A percentile compares a stretch with the other conserved stretches of the same genome.
Evolutionary conservation across 2,113 vertebrate genomes (phyloP).

Genomic region (Anhinga anhinga): DNA sequence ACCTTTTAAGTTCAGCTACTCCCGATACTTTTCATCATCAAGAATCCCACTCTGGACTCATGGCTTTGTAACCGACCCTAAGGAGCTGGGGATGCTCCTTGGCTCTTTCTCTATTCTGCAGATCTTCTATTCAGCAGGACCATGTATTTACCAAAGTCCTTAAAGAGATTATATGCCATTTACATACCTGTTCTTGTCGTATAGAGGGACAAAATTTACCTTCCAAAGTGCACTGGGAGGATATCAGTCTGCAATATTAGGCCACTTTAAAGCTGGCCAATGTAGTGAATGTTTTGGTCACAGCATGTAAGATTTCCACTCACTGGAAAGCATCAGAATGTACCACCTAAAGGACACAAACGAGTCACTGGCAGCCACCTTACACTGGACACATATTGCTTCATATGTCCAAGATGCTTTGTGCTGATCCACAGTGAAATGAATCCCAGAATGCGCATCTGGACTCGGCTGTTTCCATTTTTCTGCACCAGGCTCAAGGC

Average conservation of each 20-base stretch:
- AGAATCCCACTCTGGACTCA: not conserved
- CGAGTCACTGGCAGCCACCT: not conserved
- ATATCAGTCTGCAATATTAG: not conserved
- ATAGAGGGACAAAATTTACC: not conserved
- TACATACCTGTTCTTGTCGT: not conserved
- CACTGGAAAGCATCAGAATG: not conserved
- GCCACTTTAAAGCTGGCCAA: not conserved
- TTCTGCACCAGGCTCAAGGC: not conserved
- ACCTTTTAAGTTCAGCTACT: not conserved
- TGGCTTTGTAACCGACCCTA: not conserved
- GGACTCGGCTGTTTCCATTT: not conserved
- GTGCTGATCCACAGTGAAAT: not conserved
- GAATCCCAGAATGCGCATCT: not conserved
- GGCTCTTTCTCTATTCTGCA: not conserved
- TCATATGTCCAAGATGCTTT: not conserved
- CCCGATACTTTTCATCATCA: not conserved
- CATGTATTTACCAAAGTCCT: not conserved
- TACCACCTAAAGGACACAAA: not conserved
- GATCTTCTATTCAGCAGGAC: not conserved
- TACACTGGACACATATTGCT: not conserved
- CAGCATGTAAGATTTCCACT: not conserved
- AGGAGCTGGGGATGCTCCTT: not conserved
- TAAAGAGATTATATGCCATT: not conserved
- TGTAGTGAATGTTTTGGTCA: not conserved
- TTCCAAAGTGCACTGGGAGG: not conserved